phyloP scores from a whole-genome alignment of 1,140 invertebrate species.

The Drosophila parabipectinata region DNA sequence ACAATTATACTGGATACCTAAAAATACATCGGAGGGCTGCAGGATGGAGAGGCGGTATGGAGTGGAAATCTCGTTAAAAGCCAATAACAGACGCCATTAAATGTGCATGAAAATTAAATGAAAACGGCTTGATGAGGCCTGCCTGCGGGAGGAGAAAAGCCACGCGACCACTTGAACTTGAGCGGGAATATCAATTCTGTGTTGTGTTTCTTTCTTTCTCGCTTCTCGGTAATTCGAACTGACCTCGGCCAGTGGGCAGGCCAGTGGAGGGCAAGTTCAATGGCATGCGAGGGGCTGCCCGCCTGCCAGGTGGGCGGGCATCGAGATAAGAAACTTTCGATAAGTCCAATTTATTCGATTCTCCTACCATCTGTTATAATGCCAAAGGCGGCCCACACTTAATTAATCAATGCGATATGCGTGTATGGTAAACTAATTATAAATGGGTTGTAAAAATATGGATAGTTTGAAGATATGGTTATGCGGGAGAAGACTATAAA shows the following conservation, averaged over 20 bases:
- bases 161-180: conserved; percentile 80
- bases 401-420: conserved; percentile 40
- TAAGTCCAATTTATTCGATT: conserved; percentile 36
- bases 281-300: conserved; percentile 42
- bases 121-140: conserved; percentile 54
- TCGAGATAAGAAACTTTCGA: conserved; percentile 31
- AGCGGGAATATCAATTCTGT: conserved; percentile 49
- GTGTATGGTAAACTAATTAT: conserved; percentile 24
- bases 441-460: conserved; percentile 26
- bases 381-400: conserved; percentile 11
- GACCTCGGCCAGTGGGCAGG: conserved; percentile 48
- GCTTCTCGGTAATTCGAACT: conserved; percentile 54
- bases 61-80: conserved; percentile 81
- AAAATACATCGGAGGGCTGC: conserved; percentile 41
- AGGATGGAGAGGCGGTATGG: conserved; percentile 33
- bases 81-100: conserved; percentile 82
- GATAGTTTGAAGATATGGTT: background rate
- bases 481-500: conserved; percentile 8
- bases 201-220: conserved; percentile 8
- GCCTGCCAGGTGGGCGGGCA: conserved; percentile 6
- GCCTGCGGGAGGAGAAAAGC: conserved; percentile 30
- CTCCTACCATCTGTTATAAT: conserved; percentile 27
- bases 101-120: conserved; percentile 80
- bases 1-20: no score
- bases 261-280: conserved; percentile 68